phyloP scores from a whole-genome alignment of 2,113 vertebrate genomes.

The Rhinopomastus cyanomelas region DNA sequence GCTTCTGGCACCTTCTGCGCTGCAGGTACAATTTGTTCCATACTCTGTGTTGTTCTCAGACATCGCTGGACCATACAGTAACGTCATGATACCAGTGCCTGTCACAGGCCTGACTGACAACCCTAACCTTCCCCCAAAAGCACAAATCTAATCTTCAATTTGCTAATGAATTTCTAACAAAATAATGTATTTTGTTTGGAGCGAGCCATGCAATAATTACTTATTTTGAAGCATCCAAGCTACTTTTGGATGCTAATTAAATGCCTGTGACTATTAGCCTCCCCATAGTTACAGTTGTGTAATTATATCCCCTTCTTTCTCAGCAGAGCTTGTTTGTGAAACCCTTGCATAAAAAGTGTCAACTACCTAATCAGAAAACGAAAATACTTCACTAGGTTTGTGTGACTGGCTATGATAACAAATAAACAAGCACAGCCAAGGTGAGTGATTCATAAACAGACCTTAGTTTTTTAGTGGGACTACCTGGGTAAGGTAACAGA shows the following conservation, averaged over 20 bases:
- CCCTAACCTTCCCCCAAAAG: neutral
- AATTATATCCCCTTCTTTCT: constrained; percentile 13
- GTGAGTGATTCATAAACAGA: neutral
- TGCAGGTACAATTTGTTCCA: constrained; percentile 24
- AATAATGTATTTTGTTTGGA: neutral
- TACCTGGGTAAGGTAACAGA: neutral
- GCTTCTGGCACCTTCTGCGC: constrained; percentile 3
- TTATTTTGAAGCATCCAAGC: neutral
- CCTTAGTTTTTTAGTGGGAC: neutral
- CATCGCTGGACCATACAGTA: neutral
- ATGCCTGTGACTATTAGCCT: constrained; percentile 10
- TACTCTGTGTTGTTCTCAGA: neutral
- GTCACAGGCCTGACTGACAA: neutral
- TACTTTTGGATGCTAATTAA: constrained; percentile 21
- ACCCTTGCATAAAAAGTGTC: neutral
- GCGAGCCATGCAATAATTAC: neutral
- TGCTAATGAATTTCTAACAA: neutral
- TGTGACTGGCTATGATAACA: neutral
- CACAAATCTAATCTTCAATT: neutral
- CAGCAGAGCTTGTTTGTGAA: constrained; percentile 9
- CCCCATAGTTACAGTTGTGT: neutral
- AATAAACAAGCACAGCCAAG: neutral
- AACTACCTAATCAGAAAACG: neutral
- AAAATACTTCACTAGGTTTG: neutral
- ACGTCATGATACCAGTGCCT: neutral